These are phyloP conservation scores for Bilobella aurantiaca DNA, from an alignment of 1,140 invertebrate genomes.

Conservation along the genomic window DNA sequence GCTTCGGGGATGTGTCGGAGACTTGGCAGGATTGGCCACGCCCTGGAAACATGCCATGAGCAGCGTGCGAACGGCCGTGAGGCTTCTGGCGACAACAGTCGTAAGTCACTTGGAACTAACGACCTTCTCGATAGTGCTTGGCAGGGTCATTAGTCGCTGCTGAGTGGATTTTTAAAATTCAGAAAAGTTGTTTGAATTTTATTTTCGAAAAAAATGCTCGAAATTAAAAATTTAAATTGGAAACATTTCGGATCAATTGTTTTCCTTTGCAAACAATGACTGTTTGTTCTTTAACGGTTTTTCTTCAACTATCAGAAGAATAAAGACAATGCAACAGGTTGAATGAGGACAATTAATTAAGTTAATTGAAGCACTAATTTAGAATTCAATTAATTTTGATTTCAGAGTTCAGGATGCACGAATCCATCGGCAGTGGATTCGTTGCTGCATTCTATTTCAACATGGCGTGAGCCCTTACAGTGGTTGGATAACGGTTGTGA, in stretches of 20 bases:
- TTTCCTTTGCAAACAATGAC: too few relatives aligned
- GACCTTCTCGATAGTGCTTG: too few relatives aligned
- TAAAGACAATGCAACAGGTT: too few relatives aligned
- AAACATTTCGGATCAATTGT: too few relatives aligned
- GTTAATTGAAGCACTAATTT: background rate
- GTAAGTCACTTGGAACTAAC: background rate
- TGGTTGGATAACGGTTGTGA: constrained; percentile 15
- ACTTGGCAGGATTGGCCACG: constrained; percentile 7
- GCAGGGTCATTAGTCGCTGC: background rate
- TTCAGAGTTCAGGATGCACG: background rate
- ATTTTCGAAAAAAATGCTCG: too few relatives aligned
- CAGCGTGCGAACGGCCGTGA: constrained; percentile 19
- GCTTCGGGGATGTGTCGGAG: constrained; percentile 14
- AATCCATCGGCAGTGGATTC: background rate
- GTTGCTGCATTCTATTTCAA: background rate
- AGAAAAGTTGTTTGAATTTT: too few relatives aligned
- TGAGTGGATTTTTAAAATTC: too few relatives aligned
- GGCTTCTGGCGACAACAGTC: constrained; percentile 14
- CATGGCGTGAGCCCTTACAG: constrained; percentile 13
- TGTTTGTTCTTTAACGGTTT: too few relatives aligned
- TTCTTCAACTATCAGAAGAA: too few relatives aligned
- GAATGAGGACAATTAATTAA: background rate
- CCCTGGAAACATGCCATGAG: constrained; percentile 26
- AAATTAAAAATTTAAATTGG: too few relatives aligned
- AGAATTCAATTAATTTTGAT: background rate